phyloP scores from a whole-genome alignment of 2,888 invertebrate species.

The Noctua fimbriata region DNA sequence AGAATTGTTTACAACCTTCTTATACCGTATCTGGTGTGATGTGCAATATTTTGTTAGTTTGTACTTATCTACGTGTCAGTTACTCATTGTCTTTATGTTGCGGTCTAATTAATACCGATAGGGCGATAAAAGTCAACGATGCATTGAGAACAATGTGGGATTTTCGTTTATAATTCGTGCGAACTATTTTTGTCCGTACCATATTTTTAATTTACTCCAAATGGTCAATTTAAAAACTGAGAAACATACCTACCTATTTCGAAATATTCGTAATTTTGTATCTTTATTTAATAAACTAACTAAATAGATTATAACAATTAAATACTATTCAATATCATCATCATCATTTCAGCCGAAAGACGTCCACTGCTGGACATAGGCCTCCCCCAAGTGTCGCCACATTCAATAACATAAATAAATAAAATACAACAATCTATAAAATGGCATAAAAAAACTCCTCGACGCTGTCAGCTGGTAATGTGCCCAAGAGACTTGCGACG shows the following conservation, averaged over 20 bases:
- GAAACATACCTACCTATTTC: not conserved
- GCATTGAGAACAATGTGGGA: conserved; percentile 62
- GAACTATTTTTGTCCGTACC: conserved; percentile 26
- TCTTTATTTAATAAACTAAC: too few species aligned
- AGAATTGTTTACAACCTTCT: conserved; percentile 65
- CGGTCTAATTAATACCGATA: conserved; percentile 73
- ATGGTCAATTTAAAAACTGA: not conserved
- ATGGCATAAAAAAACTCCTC: too few species aligned
- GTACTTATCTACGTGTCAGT: conserved; percentile 37
- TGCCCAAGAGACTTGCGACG: too few species aligned
- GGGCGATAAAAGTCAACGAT: conserved; percentile 64
- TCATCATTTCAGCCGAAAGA: too few species aligned
- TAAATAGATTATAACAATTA: too few species aligned
- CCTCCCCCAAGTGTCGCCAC: too few species aligned
- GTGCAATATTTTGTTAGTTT: conserved; percentile 70
- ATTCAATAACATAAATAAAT: too few species aligned
- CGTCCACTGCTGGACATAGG: too few species aligned
- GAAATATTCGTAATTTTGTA: not conserved
- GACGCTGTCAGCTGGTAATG: too few species aligned
- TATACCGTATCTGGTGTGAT: conserved; percentile 54
- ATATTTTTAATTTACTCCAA: conserved; percentile 21
- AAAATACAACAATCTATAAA: too few species aligned
- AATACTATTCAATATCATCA: too few species aligned
- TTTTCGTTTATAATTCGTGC: conserved; percentile 43
- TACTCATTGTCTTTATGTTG: conserved; percentile 71